Evolutionary conservation across 2,888 invertebrate genomes (phyloP).

Genomic region (Drosophila flavopinicola): DNA sequence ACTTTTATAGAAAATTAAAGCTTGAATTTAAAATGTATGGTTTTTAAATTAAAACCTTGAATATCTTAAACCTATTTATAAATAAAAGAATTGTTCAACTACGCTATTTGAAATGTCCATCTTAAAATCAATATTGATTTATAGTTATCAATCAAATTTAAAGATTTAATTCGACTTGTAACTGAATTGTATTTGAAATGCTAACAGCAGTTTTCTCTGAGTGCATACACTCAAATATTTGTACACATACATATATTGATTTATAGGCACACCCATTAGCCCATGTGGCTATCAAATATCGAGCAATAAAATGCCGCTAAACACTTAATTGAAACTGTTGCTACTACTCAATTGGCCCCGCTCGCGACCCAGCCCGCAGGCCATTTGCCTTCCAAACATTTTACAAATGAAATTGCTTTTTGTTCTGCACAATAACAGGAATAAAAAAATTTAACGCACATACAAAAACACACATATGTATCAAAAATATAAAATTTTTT

Average conservation of each 20-base stretch:
- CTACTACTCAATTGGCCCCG: slow-evolving; percentile 12
- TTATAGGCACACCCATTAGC: slow-evolving; percentile 53
- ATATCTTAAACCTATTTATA: no score
- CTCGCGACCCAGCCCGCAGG: slow-evolving; percentile 3
- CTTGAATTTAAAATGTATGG: no score
- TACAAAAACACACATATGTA: slow-evolving; percentile 14
- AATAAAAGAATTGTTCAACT: no score
- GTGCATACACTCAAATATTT: slow-evolving; percentile 1
- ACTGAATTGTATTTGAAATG: no score
- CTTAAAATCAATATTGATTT: no score
- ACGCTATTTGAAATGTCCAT: no score
- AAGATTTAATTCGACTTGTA: no score
- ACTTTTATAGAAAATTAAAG: no score
- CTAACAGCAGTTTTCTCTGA: no score
- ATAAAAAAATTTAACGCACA: slow-evolving; percentile 28
- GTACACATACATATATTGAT: slow-evolving; percentile 58
- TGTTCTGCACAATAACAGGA: slow-evolving; percentile 44
- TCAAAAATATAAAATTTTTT: slow-evolving; percentile 48
- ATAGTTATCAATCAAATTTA: no score
- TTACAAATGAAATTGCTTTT: slow-evolving; percentile 70
- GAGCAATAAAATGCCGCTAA: slow-evolving; percentile 74
- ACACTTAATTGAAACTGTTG: slow-evolving; percentile 80
- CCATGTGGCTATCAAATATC: slow-evolving; percentile 66
- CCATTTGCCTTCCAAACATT: slow-evolving; percentile 37
- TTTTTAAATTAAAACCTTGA: no score